These are phyloP conservation scores for Lota lota DNA, from an alignment of 2,113 vertebrate species.

Conservation along the genomic window DNA sequence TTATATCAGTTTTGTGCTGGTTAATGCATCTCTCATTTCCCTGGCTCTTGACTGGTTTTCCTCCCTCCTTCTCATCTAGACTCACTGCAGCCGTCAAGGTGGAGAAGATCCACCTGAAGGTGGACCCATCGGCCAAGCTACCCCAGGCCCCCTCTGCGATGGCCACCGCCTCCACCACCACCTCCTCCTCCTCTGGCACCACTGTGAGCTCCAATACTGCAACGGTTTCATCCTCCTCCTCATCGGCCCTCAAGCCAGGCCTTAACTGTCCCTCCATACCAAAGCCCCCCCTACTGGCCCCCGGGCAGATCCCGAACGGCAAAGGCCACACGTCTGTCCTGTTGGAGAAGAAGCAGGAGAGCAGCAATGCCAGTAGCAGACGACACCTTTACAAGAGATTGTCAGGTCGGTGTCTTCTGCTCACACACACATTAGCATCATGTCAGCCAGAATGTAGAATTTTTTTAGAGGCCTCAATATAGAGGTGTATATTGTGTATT, in stretches of 20 bases:
- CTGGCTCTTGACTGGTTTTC: conserved; percentile 44
- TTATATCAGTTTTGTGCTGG: not conserved
- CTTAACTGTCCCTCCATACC: conserved; percentile 99
- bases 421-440: too few relatives aligned
- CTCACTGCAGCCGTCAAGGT: conserved; percentile 90
- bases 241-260: conserved; percentile 94
- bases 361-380: conserved; percentile 85
- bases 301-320: conserved; percentile 95
- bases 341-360: conserved; percentile 91
- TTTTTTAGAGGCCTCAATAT: too few relatives aligned
- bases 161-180: conserved; percentile 75
- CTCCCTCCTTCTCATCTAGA: conserved; percentile 68
- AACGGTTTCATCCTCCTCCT: conserved; percentile 79
- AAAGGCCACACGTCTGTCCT: conserved; percentile 87
- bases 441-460: too few relatives aligned
- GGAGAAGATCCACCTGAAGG: conserved; percentile 92
- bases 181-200: conserved; percentile 83
- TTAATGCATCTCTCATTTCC: too few relatives aligned
- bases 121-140: conserved; percentile 86
- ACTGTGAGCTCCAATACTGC: conserved; percentile 87
- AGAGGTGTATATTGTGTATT: too few relatives aligned
- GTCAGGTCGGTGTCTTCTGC: conserved; percentile 75
- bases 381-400: conserved; percentile 92
- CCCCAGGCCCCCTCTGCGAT: conserved; percentile 83
- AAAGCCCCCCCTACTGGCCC: conserved; percentile 96